Evolutionary conservation across 35 echinoderm and acorn worm species (phyloP).

Genomic region (Hemicentrotus pulcherrimus): DNA sequence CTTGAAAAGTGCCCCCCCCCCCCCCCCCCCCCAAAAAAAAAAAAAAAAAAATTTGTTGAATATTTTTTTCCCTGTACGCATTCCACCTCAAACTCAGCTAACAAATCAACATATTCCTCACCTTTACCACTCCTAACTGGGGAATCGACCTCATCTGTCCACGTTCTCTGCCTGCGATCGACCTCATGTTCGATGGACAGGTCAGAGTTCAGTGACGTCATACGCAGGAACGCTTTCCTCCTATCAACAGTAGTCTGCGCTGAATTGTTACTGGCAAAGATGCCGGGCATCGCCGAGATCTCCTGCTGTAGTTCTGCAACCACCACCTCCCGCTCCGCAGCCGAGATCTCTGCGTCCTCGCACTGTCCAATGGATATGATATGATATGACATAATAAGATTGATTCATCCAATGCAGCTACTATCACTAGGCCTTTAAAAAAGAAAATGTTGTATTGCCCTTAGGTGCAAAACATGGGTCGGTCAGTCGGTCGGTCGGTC

Average conservation of each 20-base stretch:
- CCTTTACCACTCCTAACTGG: background rate
- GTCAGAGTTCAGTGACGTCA: background rate
- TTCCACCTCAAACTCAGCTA: too few relatives aligned
- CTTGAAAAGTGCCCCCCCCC: too few relatives aligned
- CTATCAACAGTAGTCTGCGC: background rate
- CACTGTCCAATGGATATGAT: background rate
- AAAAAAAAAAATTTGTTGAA: too few relatives aligned
- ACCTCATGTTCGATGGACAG: background rate
- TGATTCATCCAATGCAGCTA: too few relatives aligned
- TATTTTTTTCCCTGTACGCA: too few relatives aligned
- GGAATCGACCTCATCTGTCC: background rate
- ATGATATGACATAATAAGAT: too few relatives aligned
- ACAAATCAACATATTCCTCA: background rate
- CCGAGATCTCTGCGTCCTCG: background rate
- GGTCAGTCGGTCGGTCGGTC: too few relatives aligned
- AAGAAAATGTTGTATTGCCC: too few relatives aligned
- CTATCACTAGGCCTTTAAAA: too few relatives aligned
- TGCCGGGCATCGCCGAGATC: background rate
- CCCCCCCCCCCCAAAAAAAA: too few relatives aligned
- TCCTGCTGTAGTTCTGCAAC: background rate
- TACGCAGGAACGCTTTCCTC: background rate
- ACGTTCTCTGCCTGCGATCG: background rate
- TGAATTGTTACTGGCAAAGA: background rate
- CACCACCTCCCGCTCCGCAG: background rate
- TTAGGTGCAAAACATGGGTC: too few relatives aligned